Base-by-base conservation (phyloP, 2,113 vertebrate genomes). In the Centropus bengalensis region DNA sequence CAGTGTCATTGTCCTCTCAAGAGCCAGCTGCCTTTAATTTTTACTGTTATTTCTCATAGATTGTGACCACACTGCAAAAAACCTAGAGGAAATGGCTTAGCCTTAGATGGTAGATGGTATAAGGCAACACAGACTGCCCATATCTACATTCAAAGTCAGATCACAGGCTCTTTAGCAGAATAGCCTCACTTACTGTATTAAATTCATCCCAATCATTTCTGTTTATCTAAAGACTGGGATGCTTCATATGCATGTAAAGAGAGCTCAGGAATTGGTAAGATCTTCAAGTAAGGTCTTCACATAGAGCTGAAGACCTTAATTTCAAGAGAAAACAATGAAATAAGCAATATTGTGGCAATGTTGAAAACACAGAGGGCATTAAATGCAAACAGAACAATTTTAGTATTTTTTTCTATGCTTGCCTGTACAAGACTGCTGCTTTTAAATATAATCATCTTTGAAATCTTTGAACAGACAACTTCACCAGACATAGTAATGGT, bases 391-490 rank as follows among this genome's bases (percentile, higher is more conserved):
- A 55, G 68, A 86, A 69, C 9, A 18, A 54, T 84, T 91, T 81
- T 32, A 89, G 58, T 62, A 58, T 36, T 40, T 84, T 86, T 91
- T 88, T 74, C 74, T 59, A 8, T 84, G 63, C 85, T 81, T 87
- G 78, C 68, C 62, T 76, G 75, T 81, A 89, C 38, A 45, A 74
- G 86, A 85, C 80, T 89, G 69, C 60, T 91, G 70, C 69, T 88
- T 95, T 86, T 88, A 88, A 95, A 96, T 86, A 45, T 79, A 82
- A 82, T 70, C 66, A 91, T 42, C 71, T 56, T 33, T 51, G 12
- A 87, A 74, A 91, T 42, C 71, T 56, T 33, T 51, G 12, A 87
- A 74, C 21, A 92, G 85, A 83, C 47, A 44, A 55, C 80, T 68
- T 84, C 59, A 55, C 77, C 74, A 67, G 24, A 62, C 32, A 62